Evolutionary conservation across 2,113 vertebrate genomes (phyloP).

Genomic region (Bucco capensis): DNA sequence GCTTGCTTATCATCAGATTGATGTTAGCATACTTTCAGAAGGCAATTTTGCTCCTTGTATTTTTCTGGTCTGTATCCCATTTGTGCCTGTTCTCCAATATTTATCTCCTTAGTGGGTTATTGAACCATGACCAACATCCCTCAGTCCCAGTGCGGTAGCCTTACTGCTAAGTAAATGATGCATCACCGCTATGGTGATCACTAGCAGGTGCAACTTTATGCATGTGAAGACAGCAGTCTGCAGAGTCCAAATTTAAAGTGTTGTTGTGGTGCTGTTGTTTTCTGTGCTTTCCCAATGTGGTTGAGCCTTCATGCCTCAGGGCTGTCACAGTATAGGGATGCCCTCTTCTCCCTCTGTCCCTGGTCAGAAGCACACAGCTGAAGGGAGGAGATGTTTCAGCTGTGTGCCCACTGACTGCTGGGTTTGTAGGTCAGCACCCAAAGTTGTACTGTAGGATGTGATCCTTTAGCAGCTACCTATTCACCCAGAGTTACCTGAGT

Average conservation of each 20-base stretch:
- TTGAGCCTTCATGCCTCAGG: neutral
- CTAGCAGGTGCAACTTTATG: neutral
- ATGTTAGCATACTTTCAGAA: neutral
- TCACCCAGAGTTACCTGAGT: no score
- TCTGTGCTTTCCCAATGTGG: accelerated
- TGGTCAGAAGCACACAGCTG: neutral
- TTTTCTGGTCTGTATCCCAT: neutral
- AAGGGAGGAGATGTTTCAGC: neutral
- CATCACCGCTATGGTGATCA: no score
- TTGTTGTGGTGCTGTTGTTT: neutral
- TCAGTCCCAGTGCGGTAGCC: neutral
- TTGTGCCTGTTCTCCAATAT: neutral
- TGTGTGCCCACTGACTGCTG: accelerated
- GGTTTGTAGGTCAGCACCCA: neutral
- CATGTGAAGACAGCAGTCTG: neutral
- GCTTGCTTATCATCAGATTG: neutral
- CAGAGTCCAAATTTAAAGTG: neutral
- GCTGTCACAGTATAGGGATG: neutral
- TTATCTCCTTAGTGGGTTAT: neutral
- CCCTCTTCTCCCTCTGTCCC: neutral
- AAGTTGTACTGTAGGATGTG: neutral
- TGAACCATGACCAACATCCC: neutral
- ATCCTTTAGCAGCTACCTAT: neutral
- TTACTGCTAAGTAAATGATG: neutral
- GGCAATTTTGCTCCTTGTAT: neutral